A percentile compares a stretch with the other conserved stretches of the same genome.
Evolutionary conservation across 2,797 vertebrate species (phyloP).

Genomic region (Hemitrygon akajei): DNA sequence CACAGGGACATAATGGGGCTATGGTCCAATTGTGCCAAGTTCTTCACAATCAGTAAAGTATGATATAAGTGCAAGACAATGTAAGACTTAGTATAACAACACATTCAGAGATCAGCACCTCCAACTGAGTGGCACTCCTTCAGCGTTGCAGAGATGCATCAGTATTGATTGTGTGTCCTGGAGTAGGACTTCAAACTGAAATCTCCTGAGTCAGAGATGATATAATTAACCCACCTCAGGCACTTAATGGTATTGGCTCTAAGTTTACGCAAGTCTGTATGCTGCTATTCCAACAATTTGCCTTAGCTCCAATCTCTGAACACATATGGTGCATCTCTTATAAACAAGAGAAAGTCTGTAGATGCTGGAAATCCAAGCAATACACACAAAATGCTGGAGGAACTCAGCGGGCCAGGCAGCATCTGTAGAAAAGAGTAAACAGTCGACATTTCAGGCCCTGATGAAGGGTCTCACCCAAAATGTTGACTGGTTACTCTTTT

Average conservation of each 20-base stretch:
- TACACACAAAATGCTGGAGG: too few species aligned
- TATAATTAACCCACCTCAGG: background rate
- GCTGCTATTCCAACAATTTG: background rate
- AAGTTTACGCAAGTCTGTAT: background rate
- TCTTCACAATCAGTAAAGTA: background rate
- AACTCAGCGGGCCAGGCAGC: too few species aligned
- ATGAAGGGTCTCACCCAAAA: too few species aligned
- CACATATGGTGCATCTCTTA: background rate
- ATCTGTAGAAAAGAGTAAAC: too few species aligned
- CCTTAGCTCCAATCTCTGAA: background rate
- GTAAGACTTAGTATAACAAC: background rate
- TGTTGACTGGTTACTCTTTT: too few species aligned
- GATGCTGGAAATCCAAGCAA: too few species aligned
- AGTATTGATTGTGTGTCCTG: background rate
- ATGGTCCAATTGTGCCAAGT: too few species aligned
- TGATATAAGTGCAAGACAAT: background rate
- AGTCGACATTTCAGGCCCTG: too few species aligned
- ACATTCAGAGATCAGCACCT: background rate
- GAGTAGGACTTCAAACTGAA: background rate
- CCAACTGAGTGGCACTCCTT: background rate
- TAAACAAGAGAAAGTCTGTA: too few species aligned
- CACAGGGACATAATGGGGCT: background rate
- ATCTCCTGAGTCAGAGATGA: background rate
- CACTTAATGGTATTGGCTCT: background rate
- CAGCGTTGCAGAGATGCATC: background rate